These are phyloP conservation scores for Phalacrocorax carbo DNA, from an alignment of 2,113 vertebrate species.

Conservation along the genomic window DNA sequence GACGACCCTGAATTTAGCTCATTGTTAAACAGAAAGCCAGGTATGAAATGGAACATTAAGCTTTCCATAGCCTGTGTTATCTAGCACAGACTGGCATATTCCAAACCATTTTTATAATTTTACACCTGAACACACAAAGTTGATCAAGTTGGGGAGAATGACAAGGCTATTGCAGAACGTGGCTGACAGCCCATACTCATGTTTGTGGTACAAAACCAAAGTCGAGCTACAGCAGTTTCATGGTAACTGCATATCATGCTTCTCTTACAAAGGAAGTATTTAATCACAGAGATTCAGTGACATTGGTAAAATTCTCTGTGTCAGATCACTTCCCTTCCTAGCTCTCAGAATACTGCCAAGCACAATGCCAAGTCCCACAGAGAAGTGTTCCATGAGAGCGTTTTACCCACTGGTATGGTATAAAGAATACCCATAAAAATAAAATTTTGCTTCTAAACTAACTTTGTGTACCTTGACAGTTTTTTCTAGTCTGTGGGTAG, in stretches of 20 bases:
- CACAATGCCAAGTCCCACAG: not conserved
- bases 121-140: not conserved
- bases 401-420: not conserved
- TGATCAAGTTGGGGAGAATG: not conserved
- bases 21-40: not conserved
- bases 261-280: not conserved
- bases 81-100: not conserved
- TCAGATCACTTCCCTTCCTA: not conserved
- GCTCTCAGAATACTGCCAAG: not conserved
- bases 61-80: not conserved
- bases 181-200: not conserved
- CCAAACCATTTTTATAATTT: not conserved
- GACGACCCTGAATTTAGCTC: not conserved
- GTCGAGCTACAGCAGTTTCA: not conserved
- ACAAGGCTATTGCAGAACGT: fast-evolving
- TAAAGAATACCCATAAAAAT: fast-evolving
- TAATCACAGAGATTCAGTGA: not conserved
- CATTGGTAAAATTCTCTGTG: not conserved
- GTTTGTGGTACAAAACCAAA: not conserved
- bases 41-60: fast-evolving
- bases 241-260: fast-evolving
- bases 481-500: not conserved
- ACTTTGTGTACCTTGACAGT: not conserved
- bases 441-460: not conserved
- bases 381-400: not conserved